Evolutionary conservation across 2,888 invertebrate genomes (phyloP).

Genomic region (Noctua fimbriata): DNA sequence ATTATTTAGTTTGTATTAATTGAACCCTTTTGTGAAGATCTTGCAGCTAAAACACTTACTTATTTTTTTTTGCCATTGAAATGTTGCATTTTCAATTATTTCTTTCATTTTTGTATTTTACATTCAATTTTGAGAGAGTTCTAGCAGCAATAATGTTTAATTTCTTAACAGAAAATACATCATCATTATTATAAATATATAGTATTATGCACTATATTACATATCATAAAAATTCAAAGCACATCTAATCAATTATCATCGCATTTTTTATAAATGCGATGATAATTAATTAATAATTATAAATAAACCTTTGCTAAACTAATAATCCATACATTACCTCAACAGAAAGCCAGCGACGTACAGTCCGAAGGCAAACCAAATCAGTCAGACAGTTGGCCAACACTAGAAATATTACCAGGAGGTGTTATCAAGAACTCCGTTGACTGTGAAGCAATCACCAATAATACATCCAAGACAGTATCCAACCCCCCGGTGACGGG

Average conservation of each 20-base stretch:
- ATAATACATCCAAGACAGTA: constrained; percentile 20
- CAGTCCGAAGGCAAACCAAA: constrained; percentile 55
- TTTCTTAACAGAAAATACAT: not conserved
- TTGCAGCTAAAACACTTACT: not conserved
- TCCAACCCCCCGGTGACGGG: constrained; percentile 47
- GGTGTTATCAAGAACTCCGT: constrained; percentile 84
- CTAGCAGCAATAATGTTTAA: too few relatives aligned
- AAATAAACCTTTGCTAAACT: not conserved
- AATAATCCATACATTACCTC: not conserved
- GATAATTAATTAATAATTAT: too few relatives aligned
- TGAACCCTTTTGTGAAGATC: not conserved
- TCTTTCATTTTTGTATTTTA: not conserved
- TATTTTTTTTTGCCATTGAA: not conserved
- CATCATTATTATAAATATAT: not conserved
- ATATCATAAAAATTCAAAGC: not conserved
- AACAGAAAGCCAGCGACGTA: constrained; percentile 51
- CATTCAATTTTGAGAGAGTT: not conserved
- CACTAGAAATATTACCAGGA: constrained; percentile 85
- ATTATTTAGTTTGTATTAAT: not conserved
- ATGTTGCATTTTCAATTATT: not conserved
- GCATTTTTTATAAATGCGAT: too few relatives aligned
- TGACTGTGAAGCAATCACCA: constrained; percentile 66
- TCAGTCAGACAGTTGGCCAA: constrained; percentile 82
- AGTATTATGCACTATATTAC: not conserved
- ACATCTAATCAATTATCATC: not conserved